Conservation (phyloP, 1,140 invertebrate species). For the Fopius arisanus region DNA sequence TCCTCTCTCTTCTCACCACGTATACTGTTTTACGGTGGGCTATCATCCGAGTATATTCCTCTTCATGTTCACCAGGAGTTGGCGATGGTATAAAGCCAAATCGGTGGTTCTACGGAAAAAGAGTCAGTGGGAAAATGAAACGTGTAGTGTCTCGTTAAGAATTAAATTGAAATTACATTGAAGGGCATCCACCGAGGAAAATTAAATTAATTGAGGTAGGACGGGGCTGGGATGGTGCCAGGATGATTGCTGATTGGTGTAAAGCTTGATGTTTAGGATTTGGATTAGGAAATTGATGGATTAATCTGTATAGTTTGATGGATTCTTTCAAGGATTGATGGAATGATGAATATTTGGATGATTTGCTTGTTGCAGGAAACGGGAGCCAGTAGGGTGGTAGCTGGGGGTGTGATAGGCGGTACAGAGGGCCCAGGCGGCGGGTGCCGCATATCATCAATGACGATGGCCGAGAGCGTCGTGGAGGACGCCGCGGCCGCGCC, state of each 20-base stretch:
- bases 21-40: neutral
- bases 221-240: too few species aligned
- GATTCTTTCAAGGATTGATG: too few species aligned
- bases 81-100: neutral
- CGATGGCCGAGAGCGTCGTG: slow-evolving; percentile 73
- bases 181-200: too few species aligned
- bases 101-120: neutral
- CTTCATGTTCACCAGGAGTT: neutral
- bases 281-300: too few species aligned
- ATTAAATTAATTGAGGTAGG: too few species aligned
- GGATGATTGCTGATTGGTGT: too few species aligned
- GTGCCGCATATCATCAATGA: slow-evolving; percentile 71
- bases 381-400: slow-evolving; percentile 62
- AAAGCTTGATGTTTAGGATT: too few species aligned
- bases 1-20: neutral
- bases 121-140: neutral
- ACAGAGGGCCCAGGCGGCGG: slow-evolving; percentile 67
- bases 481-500: slow-evolving; percentile 65
- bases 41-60: neutral
- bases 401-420: slow-evolving; percentile 58
- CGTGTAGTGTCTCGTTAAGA: neutral
- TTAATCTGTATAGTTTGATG: neutral
- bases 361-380: slow-evolving; percentile 51
- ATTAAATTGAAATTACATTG: neutral
- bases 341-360: too few species aligned